Evolutionary conservation across 1,140 invertebrate genomes (phyloP).

Genomic region (Drosophila orena): DNA sequence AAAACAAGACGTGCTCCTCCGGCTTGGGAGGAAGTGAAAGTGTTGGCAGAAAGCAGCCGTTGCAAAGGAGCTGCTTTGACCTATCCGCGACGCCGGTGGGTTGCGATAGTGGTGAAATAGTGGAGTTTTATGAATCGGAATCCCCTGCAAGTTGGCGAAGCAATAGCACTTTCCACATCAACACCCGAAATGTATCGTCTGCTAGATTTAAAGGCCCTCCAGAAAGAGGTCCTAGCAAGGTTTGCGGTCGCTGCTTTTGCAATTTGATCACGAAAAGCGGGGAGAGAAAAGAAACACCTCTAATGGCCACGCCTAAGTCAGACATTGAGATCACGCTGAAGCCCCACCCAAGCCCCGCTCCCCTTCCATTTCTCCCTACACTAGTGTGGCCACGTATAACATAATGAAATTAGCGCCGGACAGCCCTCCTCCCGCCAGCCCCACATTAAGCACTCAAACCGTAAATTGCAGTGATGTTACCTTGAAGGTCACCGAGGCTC

Average conservation of each 20-base stretch:
- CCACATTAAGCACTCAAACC: constrained; percentile 60
- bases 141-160: constrained; percentile 40
- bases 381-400: constrained; percentile 64
- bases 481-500: constrained; percentile 45
- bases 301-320: neutral
- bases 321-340: constrained; percentile 9
- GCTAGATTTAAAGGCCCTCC: constrained; percentile 9
- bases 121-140: constrained; percentile 8
- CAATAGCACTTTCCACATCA: constrained; percentile 65
- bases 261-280: constrained; percentile 43
- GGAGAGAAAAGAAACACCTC: neutral
- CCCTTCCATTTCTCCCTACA: constrained; percentile 65
- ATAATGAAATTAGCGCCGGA: constrained; percentile 48
- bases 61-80: constrained; percentile 83
- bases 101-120: neutral
- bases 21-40: constrained; percentile 43
- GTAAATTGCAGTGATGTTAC: constrained; percentile 54
- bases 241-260: constrained; percentile 73
- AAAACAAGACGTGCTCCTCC: constrained; percentile 83
- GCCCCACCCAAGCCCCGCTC: constrained; percentile 45
- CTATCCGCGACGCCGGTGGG: constrained; percentile 35
- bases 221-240: constrained; percentile 21
- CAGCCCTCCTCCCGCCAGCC: constrained; percentile 51
- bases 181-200: constrained; percentile 8
- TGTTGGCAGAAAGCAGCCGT: constrained; percentile 75